These are phyloP conservation scores for Molossus alvarezi DNA, from an alignment of 2,797 vertebrate species.

Conservation along the genomic window DNA sequence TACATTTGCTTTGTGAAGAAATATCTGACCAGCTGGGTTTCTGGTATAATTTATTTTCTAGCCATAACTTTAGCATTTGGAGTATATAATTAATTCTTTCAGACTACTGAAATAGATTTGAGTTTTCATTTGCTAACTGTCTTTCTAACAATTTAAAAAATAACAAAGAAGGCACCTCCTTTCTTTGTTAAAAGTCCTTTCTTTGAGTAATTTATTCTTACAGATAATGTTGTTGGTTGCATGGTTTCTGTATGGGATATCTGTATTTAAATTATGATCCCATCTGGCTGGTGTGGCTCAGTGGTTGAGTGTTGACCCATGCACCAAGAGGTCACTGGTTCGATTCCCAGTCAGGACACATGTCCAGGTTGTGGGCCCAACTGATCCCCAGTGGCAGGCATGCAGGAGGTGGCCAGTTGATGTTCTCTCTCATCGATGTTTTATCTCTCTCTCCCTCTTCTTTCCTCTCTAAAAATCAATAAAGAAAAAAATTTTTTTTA, in stretches of 20 bases:
- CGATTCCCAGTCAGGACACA: no score
- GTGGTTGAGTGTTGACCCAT: no score
- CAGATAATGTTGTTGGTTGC: not conserved
- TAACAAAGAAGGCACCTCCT: not conserved
- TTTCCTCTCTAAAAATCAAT: no score
- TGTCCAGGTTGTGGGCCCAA: no score
- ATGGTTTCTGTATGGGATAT: not conserved
- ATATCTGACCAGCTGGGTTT: slow-evolving; percentile 63
- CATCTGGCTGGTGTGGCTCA: no score
- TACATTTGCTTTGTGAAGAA: slow-evolving; percentile 67
- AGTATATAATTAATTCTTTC: slow-evolving; percentile 69
- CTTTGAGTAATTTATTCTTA: not conserved
- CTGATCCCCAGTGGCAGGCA: no score
- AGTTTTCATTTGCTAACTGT: slow-evolving; percentile 55
- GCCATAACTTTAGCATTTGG: slow-evolving; percentile 61
- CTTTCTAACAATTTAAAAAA: slow-evolving; percentile 49
- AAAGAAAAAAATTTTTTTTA: no score
- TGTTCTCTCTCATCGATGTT: no score
- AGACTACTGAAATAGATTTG: slow-evolving; percentile 43
- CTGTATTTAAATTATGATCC: not conserved
- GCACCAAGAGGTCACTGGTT: no score
- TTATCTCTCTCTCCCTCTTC: no score
- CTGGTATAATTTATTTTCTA: slow-evolving; percentile 74
- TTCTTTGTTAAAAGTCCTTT: slow-evolving; percentile 39
- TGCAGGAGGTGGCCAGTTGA: no score